Evolutionary conservation across 2,888 invertebrate genomes (phyloP).

Genomic region (Lacanobia wlatinum): DNA sequence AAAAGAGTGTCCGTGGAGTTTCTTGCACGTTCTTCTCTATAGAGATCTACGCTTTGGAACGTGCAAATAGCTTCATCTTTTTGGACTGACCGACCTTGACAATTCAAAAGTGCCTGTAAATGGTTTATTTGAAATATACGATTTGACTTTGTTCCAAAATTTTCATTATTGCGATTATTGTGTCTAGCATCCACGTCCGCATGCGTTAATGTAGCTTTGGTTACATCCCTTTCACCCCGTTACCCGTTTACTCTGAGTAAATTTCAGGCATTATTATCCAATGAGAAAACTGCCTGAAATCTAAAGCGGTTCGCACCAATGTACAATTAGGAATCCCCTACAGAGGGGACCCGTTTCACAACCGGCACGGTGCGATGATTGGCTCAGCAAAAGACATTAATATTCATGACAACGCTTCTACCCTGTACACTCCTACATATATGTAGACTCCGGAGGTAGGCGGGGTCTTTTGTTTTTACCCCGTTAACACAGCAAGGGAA

Average conservation of each 20-base stretch:
- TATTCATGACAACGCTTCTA: neutral
- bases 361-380: slow-evolving; percentile 1
- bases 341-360: neutral
- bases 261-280: neutral
- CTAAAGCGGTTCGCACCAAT: neutral
- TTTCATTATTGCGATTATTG: no score
- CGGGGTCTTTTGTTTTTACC: neutral
- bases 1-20: no score
- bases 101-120: no score
- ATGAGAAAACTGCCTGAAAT: neutral
- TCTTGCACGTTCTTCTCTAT: no score
- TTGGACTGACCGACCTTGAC: no score
- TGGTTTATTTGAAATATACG: no score
- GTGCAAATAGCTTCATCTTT: no score
- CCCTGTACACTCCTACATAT: neutral
- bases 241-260: neutral
- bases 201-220: neutral
- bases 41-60: no score
- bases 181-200: neutral
- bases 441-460: neutral
- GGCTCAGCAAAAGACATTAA: slow-evolving; percentile 5
- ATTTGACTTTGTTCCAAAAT: no score
- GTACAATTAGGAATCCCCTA: neutral
- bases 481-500: neutral
- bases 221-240: neutral